A percentile compares a stretch with the other conserved stretches of the same genome.
phyloP scores from a whole-genome alignment of 2,113 vertebrate genomes.

The Pangasianodon hypophthalmus region DNA sequence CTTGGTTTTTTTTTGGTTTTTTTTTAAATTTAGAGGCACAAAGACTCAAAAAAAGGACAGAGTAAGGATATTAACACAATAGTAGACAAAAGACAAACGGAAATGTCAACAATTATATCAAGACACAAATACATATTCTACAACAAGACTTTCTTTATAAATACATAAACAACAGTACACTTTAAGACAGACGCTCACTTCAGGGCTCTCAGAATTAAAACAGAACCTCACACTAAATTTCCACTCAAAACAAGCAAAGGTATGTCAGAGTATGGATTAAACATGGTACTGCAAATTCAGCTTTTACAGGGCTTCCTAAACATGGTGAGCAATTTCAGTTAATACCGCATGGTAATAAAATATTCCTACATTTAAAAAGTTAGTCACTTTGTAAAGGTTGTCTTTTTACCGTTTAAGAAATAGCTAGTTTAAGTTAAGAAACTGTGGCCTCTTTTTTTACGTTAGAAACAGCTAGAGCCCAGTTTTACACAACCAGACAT shows the following conservation, averaged over 20 bases:
- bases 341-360: constrained; percentile 32
- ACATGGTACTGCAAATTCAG: not conserved
- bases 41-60: constrained; percentile 18
- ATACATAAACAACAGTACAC: constrained; percentile 19
- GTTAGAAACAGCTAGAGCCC: not conserved
- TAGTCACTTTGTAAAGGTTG: not conserved
- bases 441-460: not conserved
- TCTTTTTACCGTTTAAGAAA: not conserved
- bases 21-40: constrained; percentile 47
- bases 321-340: not conserved
- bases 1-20: constrained; percentile 47
- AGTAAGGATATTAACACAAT: constrained; percentile 13
- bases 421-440: not conserved
- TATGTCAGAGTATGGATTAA: not conserved
- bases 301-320: not conserved
- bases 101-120: not conserved
- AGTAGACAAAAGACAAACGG: constrained; percentile 30
- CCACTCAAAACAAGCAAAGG: not conserved
- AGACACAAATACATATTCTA: not conserved
- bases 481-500: not conserved
- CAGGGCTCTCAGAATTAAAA: constrained; percentile 39
- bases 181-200: constrained; percentile 16
- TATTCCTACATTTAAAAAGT: constrained; percentile 12
- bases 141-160: constrained; percentile 31
- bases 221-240: constrained; percentile 21